Evolutionary conservation across 2,888 invertebrate species (phyloP).

Genomic region (Herminia tarsipennalis): DNA sequence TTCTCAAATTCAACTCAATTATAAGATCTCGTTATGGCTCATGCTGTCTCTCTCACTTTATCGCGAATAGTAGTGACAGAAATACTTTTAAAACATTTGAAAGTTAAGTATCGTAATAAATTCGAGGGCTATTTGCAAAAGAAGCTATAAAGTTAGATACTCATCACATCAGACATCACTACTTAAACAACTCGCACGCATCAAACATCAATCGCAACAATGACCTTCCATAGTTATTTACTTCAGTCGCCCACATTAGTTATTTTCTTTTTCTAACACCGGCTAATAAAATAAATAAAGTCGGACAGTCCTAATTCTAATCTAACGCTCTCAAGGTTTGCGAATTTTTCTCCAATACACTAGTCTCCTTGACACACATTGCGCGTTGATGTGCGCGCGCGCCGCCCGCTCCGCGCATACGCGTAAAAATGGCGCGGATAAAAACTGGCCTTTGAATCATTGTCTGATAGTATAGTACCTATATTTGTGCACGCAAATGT

Average conservation of each 20-base stretch:
- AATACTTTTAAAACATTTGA: no score
- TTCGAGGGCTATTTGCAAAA: no score
- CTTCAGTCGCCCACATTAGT: conserved; percentile 18
- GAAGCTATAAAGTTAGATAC: no score
- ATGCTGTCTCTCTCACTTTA: no score
- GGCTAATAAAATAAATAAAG: conserved; percentile 63
- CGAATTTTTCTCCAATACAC: conserved; percentile 77
- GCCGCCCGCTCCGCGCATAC: conserved; percentile 47
- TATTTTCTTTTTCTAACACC: conserved; percentile 44
- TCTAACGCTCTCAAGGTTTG: conserved; percentile 72
- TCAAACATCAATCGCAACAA: conserved; percentile 1
- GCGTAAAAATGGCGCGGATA: conserved; percentile 53
- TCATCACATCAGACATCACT: neutral
- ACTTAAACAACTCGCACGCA: neutral
- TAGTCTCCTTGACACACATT: conserved; percentile 76
- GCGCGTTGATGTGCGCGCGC: conserved; percentile 60
- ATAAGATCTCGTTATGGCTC: no score
- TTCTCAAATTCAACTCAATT: no score
- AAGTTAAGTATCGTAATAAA: no score
- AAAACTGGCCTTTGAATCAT: conserved; percentile 42
- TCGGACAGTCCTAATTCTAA: conserved; percentile 77
- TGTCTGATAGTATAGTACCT: conserved; percentile 27
- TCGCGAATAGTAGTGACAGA: no score
- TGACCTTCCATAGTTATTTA: conserved; percentile 11
- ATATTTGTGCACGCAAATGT: conserved; percentile 20